Percentiles rank a stretch among this genome's conserved stretches.
phyloP scores from a whole-genome alignment of 2,113 vertebrate species.

The Chrysemys picta region DNA sequence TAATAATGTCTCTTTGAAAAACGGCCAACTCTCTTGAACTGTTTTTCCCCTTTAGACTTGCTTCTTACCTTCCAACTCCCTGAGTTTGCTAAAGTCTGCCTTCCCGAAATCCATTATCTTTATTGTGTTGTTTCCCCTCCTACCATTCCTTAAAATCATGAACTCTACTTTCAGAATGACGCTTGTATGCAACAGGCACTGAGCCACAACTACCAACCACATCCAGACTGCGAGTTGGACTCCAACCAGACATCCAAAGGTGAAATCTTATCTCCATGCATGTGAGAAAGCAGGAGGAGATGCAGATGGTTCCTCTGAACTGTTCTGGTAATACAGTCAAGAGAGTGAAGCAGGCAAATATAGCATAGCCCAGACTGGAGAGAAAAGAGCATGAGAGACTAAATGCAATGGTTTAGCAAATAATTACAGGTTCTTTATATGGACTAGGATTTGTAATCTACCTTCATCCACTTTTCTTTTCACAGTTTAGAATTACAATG shows the following conservation, averaged over 20 bases:
- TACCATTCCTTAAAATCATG: no score
- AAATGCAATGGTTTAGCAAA: constrained; percentile 69
- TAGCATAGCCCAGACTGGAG: constrained; percentile 29
- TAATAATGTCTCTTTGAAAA: no score
- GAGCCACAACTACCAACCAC: background rate
- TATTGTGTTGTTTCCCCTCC: no score
- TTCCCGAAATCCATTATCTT: no score
- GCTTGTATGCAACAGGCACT: constrained; percentile 10
- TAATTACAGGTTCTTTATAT: constrained; percentile 59
- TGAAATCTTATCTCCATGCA: constrained; percentile 52
- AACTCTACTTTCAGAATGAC: background rate
- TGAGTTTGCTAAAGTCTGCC: no score
- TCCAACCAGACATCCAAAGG: constrained; percentile 40
- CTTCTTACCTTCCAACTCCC: no score
- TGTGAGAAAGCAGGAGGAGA: constrained; percentile 54
- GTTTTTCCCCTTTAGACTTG: no score
- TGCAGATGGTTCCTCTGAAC: background rate
- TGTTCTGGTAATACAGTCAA: constrained; percentile 16
- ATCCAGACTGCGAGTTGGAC: constrained; percentile 12
- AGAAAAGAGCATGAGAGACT: constrained; percentile 42
- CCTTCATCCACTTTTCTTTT: constrained; percentile 66
- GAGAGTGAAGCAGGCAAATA: constrained; percentile 42
- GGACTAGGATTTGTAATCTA: constrained; percentile 61
- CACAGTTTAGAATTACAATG: constrained; percentile 68
- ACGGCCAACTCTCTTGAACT: no score